Evolutionary conservation across 2,113 vertebrate species (phyloP).

Genomic region (Semnornis frantzii): DNA sequence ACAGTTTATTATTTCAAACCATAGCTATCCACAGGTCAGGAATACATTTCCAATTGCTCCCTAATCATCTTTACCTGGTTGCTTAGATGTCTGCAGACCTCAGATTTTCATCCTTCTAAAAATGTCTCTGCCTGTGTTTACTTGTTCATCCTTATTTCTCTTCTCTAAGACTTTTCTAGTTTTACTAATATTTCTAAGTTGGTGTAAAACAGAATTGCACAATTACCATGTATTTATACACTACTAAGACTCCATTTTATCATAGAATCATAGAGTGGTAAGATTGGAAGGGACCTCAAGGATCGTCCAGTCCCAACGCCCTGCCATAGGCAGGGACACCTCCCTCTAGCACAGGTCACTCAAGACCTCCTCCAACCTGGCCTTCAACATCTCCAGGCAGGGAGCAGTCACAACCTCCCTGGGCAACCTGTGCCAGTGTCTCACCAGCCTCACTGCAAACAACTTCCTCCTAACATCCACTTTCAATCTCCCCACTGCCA

Average conservation of each 20-base stretch:
- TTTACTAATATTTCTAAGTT: not conserved
- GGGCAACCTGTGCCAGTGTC: no score
- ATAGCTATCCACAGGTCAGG: not conserved
- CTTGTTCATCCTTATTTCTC: not conserved
- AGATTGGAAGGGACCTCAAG: no score
- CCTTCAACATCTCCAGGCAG: no score
- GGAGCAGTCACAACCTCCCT: no score
- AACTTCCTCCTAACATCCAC: no score
- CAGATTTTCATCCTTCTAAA: not conserved
- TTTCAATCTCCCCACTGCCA: no score
- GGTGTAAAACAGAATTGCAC: not conserved
- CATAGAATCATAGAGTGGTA: no score
- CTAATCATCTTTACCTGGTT: not conserved
- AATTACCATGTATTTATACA: not conserved
- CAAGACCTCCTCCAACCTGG: no score
- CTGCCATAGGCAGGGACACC: no score
- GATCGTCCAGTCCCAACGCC: no score
- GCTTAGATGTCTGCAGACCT: not conserved
- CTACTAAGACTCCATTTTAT: not conserved
- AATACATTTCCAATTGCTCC: not conserved
- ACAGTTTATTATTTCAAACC: not conserved
- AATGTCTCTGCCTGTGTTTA: not conserved
- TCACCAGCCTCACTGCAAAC: no score
- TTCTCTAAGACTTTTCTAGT: not conserved
- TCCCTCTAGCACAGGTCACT: no score